A percentile compares a stretch with the other conserved stretches of the same genome.
phyloP scores from a whole-genome alignment of 2,888 invertebrate species.

The Lobophora halterata region DNA sequence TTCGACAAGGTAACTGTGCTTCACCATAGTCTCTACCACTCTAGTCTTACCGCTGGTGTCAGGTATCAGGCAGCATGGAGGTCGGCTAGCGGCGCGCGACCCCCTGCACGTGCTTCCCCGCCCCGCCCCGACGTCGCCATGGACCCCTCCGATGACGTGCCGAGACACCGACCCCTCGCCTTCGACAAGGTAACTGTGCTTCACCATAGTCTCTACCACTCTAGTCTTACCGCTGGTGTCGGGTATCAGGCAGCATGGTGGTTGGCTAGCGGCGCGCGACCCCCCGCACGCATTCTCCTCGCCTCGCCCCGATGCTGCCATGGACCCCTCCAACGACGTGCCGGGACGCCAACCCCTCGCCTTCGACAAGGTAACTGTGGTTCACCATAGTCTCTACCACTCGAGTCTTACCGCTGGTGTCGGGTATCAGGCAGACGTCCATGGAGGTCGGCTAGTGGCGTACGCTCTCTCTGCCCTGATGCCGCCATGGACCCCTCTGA shows the following conservation, averaged over 20 bases:
- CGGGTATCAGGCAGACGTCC: too few relatives aligned
- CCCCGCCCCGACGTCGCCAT: slow-evolving; percentile 84
- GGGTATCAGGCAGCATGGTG: too few relatives aligned
- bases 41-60: too few relatives aligned
- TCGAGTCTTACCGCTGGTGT: too few relatives aligned
- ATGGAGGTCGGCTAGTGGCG: slow-evolving; percentile 91
- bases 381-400: too few relatives aligned
- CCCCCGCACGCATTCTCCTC: slow-evolving; percentile 84
- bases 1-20: slow-evolving; percentile 90
- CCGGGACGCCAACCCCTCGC: slow-evolving; percentile 2
- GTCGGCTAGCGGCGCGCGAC: slow-evolving; percentile 86
- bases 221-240: too few relatives aligned
- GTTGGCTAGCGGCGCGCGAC: slow-evolving; percentile 86
- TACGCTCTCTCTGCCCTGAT: slow-evolving; percentile 83
- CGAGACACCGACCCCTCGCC: slow-evolving; percentile 3
- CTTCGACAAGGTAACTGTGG: slow-evolving; percentile 1
- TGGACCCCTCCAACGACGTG: slow-evolving; percentile 68
- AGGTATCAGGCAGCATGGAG: too few relatives aligned
- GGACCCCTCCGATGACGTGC: slow-evolving; percentile 65
- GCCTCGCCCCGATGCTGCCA: slow-evolving; percentile 84
- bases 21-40: too few relatives aligned
- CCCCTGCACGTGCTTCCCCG: slow-evolving; percentile 84
- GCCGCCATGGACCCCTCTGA: slow-evolving; percentile 82
- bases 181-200: slow-evolving; percentile 1
- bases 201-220: too few relatives aligned